Conservation (phyloP, 2,113 vertebrate genomes). For the Cervus canadensis region DNA sequence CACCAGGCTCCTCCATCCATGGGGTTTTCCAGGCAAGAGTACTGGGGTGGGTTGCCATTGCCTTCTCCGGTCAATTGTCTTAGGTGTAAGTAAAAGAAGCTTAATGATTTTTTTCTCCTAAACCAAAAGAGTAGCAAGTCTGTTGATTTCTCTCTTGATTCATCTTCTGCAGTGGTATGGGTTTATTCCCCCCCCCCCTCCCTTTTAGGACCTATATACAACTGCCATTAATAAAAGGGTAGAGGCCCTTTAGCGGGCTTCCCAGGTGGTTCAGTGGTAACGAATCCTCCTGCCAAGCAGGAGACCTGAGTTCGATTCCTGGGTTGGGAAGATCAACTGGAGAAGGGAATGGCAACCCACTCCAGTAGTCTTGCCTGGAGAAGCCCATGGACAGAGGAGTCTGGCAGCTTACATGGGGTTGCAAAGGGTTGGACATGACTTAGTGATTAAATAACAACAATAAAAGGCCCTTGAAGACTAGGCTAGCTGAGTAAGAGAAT, state of each 20-base stretch:
- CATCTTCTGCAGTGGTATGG: not conserved
- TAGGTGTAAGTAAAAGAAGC: constrained; percentile 33
- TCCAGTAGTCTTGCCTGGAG: not conserved
- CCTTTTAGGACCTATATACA: not conserved
- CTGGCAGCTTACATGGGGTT: not conserved
- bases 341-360: not conserved
- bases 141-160: constrained; percentile 25
- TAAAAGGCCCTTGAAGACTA: not conserved
- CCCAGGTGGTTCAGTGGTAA: not conserved
- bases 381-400: not conserved
- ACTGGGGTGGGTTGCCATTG: too few species aligned
- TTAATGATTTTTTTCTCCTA: constrained; percentile 46
- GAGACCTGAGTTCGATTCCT: not conserved
- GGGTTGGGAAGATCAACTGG: not conserved
- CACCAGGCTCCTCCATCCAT: too few species aligned
- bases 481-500: not conserved
- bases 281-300: not conserved
- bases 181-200: not conserved
- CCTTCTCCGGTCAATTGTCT: not conserved
- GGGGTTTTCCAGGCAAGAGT: too few species aligned
- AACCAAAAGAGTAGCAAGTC: not conserved
- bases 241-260: not conserved
- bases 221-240: not conserved
- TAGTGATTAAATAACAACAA: not conserved
- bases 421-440: not conserved